phyloP scores from a whole-genome alignment of 2,113 vertebrate genomes.

The Onychostruthus taczanowskii region DNA sequence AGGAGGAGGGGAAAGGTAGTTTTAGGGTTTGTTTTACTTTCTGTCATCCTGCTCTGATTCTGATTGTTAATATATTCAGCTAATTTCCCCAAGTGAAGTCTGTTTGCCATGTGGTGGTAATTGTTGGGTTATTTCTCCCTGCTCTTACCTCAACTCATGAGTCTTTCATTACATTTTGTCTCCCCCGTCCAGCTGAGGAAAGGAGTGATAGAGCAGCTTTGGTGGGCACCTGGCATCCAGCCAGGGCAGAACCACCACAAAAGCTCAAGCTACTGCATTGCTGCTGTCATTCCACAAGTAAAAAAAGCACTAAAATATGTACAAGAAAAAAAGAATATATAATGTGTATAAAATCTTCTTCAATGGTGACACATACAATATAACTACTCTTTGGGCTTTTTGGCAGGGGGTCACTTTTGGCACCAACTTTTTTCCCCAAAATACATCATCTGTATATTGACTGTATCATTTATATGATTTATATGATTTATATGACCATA shows the following conservation, averaged over 20 bases:
- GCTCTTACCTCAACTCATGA: not conserved
- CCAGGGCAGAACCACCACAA: not conserved
- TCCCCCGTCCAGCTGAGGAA: not conserved
- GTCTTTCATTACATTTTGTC: not conserved
- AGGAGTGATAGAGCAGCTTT: not conserved
- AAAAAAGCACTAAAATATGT: not conserved
- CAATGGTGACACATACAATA: rapidly evolving
- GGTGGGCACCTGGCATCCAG: not conserved
- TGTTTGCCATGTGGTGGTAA: not conserved
- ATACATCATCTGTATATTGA: not conserved
- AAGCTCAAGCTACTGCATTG: not conserved
- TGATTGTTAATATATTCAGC: not conserved
- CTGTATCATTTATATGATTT: not conserved
- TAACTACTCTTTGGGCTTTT: not conserved
- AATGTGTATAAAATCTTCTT: not conserved
- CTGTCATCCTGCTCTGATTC: not conserved
- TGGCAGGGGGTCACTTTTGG: not conserved
- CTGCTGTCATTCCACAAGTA: not conserved
- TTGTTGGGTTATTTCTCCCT: not conserved
- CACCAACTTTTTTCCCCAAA: not conserved
- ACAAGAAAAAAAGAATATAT: not conserved
- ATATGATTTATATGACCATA: not conserved
- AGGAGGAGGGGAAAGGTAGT: not conserved
- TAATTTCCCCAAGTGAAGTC: not conserved
- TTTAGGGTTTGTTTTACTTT: not conserved